A percentile compares a stretch with the other conserved stretches of the same genome.
Conservation (phyloP, 2,888 invertebrate species). For the Epirrhoe alternata region DNA sequence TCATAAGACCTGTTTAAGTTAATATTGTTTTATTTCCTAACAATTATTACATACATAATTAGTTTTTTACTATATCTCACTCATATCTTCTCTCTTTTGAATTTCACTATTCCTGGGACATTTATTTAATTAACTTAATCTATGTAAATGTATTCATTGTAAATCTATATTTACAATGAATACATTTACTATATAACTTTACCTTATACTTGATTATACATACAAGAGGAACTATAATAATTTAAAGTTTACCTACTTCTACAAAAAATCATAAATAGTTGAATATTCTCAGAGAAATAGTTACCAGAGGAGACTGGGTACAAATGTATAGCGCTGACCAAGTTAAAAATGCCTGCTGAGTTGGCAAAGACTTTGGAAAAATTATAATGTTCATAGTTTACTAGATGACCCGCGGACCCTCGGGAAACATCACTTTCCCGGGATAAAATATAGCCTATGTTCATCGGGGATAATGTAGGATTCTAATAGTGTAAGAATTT, state of each 20-base stretch:
- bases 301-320: background rate
- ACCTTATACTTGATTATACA: constrained; percentile 27
- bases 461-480: too few species aligned
- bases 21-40: too few species aligned
- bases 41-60: background rate
- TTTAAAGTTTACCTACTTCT: background rate
- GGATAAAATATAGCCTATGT: too few species aligned
- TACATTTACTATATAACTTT: constrained; percentile 20
- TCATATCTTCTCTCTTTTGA: background rate
- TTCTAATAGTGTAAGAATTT: too few species aligned
- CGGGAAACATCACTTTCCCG: too few species aligned
- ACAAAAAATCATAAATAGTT: constrained; percentile 7
- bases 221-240: constrained; percentile 33
- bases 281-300: constrained; percentile 13
- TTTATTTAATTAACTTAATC: background rate
- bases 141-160: too few species aligned
- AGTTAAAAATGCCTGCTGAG: too few species aligned
- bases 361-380: too few species aligned
- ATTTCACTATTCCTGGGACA: background rate
- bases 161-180: constrained; percentile 29
- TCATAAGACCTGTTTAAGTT: too few species aligned
- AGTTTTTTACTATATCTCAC: background rate
- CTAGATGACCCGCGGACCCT: too few species aligned
- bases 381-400: too few species aligned
- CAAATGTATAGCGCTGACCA: too few species aligned